Base-by-base conservation (phyloP, 2,888 invertebrate species). In the Rhabditoides inermis region DNA sequence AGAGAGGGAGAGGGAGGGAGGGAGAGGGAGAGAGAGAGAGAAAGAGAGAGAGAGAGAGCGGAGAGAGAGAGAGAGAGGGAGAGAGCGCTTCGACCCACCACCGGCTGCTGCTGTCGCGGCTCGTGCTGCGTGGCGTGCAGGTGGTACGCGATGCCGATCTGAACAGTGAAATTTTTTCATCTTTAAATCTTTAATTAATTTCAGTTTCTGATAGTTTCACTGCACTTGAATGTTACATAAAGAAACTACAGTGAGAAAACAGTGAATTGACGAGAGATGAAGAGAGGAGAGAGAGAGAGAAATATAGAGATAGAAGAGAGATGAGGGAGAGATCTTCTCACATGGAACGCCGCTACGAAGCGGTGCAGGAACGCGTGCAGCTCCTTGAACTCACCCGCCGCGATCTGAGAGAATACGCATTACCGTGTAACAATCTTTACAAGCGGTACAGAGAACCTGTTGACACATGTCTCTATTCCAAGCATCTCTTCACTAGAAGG, bases 331-430 rank as follows among this genome's bases (percentile, higher is more conserved):
- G 20, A 20, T 7, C 23, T 26, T 26, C 55, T 23, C 49, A 70
- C 65, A 45, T 71, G 71, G 44, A 66, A 57, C 7, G 68, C 55
- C 3, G 64, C 63, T 18, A 63, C 57, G 45, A 62, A 71, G 20
- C 65, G 51, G 50, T 69, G 70, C 25, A 70, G 53, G 39, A 66
- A 64, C 20, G 55, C 52, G 46, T 71, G 69, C 12, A 66, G 58
- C n/a, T 55, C 51, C 10, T 58, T 60, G 59, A 68, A 66, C 30
- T 51, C 28, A 5, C 62, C 65, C 6, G 51, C 58, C 10, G n/a
- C n/a, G n/a, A 68, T 58, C 67, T 65, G 39, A 18, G 55, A 57
- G 25, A 28, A 42, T 22, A 10, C 35, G 12, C 41, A 12, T n/a
- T 12, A 10, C 10, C 10, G 10, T 41, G 18, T 20, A 41, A 41